phyloP scores from a whole-genome alignment of 2,888 invertebrate genomes.

The Baronia brevicornis region DNA sequence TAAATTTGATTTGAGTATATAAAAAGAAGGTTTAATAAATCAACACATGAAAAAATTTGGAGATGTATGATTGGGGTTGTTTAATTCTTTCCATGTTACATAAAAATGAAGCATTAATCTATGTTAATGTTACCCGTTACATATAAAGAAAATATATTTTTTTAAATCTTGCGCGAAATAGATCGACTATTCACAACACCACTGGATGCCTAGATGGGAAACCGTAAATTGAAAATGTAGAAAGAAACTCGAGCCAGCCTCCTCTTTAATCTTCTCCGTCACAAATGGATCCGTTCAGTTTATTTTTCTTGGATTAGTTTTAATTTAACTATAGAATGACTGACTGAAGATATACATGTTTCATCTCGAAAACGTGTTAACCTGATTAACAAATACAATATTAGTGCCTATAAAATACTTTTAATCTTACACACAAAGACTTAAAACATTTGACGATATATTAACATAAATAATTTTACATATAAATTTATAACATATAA shows the following conservation, averaged over 20 bases:
- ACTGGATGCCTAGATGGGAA: slow-evolving; percentile 18
- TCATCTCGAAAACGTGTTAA: too few relatives aligned
- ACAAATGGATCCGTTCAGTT: slow-evolving; percentile 26
- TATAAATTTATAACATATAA: too few relatives aligned
- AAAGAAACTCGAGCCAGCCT: slow-evolving; percentile 13
- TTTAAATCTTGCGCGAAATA: slow-evolving; percentile 7
- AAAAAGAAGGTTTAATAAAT: slow-evolving; percentile 3
- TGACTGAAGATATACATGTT: too few relatives aligned
- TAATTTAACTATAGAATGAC: too few relatives aligned
- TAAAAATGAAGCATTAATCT: slow-evolving; percentile 11
- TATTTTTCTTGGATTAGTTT: slow-evolving; percentile 40
- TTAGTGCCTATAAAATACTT: too few relatives aligned
- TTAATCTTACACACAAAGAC: too few relatives aligned
- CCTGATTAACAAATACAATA: too few relatives aligned
- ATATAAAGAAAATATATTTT: slow-evolving; percentile 6
- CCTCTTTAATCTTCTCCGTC: slow-evolving; percentile 16
- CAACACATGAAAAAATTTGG: slow-evolving; percentile 5
- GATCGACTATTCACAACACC: slow-evolving; percentile 13
- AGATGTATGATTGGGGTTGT: slow-evolving; percentile 3
- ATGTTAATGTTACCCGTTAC: slow-evolving; percentile 11
- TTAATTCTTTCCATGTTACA: slow-evolving; percentile 10
- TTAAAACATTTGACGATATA: too few relatives aligned
- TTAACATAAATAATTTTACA: too few relatives aligned
- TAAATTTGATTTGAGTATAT: not conserved
- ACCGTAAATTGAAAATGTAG: slow-evolving; percentile 26